Percentiles rank a stretch among this genome's conserved stretches.
These are phyloP conservation scores for Rhizomys pruinosus DNA, from an alignment of 2,113 vertebrate species.

Conservation along the genomic window DNA sequence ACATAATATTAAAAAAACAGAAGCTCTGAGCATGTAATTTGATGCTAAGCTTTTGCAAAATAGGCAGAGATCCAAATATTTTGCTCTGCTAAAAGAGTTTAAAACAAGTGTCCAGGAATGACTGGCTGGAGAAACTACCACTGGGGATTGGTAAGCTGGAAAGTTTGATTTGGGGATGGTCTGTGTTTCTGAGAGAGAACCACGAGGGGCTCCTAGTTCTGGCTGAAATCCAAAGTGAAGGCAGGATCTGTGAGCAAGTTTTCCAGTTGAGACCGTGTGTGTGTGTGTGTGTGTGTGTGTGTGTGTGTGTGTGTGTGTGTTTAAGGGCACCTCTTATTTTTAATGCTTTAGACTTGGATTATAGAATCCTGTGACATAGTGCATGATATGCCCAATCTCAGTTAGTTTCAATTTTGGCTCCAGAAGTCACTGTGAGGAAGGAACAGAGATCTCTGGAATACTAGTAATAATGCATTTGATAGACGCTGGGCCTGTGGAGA, in stretches of 20 bases:
- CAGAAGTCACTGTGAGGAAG: background rate
- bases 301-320: background rate
- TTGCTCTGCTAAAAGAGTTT: slow-evolving; percentile 84
- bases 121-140: slow-evolving; percentile 82
- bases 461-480: background rate
- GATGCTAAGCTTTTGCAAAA: slow-evolving; percentile 86
- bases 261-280: slow-evolving; percentile 64
- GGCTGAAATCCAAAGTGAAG: slow-evolving; percentile 72
- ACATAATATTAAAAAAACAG: slow-evolving; percentile 88
- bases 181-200: slow-evolving; percentile 81
- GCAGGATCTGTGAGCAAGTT: slow-evolving; percentile 55
- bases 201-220: slow-evolving; percentile 64
- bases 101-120: slow-evolving; percentile 85
- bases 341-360: slow-evolving; percentile 43
- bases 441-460: background rate
- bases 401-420: background rate
- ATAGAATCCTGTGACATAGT: slow-evolving; percentile 4
- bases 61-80: slow-evolving; percentile 86
- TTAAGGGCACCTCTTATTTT: slow-evolving; percentile 21
- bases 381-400: background rate
- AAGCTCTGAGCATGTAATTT: slow-evolving; percentile 84
- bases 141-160: slow-evolving; percentile 80
- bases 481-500: background rate
- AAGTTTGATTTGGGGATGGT: slow-evolving; percentile 80
- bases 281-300: background rate